phyloP scores from a whole-genome alignment of 2,888 invertebrate genomes.

The Mythimna impura region DNA sequence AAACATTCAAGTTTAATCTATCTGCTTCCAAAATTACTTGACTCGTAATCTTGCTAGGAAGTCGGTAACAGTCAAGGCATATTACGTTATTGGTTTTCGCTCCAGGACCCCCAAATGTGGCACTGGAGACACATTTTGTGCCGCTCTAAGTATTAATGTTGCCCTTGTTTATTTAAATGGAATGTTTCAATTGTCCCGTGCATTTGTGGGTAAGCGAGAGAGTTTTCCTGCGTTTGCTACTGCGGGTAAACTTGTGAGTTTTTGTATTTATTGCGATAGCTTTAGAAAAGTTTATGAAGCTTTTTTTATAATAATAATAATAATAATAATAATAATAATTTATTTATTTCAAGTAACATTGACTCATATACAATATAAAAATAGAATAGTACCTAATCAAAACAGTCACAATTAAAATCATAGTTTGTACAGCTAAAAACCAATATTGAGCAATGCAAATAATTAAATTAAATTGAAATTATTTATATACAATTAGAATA shows the following conservation, averaged over 20 bases:
- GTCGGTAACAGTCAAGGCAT: constrained; percentile 57
- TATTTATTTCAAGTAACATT: too few species aligned
- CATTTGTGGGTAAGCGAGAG: constrained; percentile 50
- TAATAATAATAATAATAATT: too few species aligned
- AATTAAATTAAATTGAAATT: too few species aligned
- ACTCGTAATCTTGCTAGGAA: constrained; percentile 31
- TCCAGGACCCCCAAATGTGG: constrained; percentile 68
- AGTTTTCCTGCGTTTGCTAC: background rate
- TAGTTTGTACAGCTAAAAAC: too few species aligned
- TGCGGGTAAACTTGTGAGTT: too few species aligned
- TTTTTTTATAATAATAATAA: too few species aligned
- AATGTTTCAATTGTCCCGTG: constrained; percentile 64
- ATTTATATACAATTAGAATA: too few species aligned
- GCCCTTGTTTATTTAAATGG: constrained; percentile 66
- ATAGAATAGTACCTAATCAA: too few species aligned
- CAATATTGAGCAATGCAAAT: too few species aligned
- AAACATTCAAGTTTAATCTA: constrained; percentile 21
- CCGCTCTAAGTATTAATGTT: constrained; percentile 63
- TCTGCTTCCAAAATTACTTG: constrained; percentile 39
- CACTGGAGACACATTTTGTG: constrained; percentile 73
- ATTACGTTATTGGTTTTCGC: constrained; percentile 75
- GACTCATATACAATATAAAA: too few species aligned
- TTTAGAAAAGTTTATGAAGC: background rate
- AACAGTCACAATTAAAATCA: too few species aligned
- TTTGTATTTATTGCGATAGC: background rate